These are phyloP conservation scores for Cephus nigrinus DNA, from an alignment of 2,888 invertebrate species.

Conservation along the genomic window DNA sequence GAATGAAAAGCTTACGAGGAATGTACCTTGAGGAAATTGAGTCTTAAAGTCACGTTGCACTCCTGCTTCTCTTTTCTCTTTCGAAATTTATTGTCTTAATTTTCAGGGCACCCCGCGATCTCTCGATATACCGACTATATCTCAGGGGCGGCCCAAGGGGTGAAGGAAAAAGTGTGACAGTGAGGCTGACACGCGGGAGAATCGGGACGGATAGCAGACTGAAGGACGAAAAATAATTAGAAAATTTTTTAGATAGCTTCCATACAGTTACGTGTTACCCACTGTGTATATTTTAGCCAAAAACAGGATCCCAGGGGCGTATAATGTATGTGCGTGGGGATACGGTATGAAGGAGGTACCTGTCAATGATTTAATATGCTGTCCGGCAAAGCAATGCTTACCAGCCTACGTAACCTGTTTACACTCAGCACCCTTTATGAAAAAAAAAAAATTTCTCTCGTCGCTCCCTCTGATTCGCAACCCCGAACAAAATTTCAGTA, in stretches of 20 bases:
- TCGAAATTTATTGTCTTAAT: slow-evolving; percentile 3
- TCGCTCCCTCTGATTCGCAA: not conserved
- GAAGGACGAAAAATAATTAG: not conserved
- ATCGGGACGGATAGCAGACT: not conserved
- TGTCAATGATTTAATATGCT: not conserved
- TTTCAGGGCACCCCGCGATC: not conserved
- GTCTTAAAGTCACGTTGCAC: not conserved
- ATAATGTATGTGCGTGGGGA: not conserved
- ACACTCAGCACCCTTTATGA: not conserved
- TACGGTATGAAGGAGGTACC: not conserved
- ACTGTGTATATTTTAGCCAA: not conserved
- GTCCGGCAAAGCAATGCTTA: not conserved
- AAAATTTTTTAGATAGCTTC: not conserved
- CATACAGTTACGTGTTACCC: not conserved
- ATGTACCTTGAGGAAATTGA: not conserved
- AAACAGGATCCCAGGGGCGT: not conserved
- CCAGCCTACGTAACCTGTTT: not conserved
- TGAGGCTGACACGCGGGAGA: not conserved
- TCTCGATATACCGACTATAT: not conserved
- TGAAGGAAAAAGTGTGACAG: not conserved
- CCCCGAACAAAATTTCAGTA: not conserved
- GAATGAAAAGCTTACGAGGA: not conserved
- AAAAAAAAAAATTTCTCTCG: not conserved
- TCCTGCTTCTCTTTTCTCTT: not conserved
- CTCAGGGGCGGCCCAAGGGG: not conserved